Conservation (phyloP, 2,113 vertebrate species). For the Aepyceros melampus region DNA sequence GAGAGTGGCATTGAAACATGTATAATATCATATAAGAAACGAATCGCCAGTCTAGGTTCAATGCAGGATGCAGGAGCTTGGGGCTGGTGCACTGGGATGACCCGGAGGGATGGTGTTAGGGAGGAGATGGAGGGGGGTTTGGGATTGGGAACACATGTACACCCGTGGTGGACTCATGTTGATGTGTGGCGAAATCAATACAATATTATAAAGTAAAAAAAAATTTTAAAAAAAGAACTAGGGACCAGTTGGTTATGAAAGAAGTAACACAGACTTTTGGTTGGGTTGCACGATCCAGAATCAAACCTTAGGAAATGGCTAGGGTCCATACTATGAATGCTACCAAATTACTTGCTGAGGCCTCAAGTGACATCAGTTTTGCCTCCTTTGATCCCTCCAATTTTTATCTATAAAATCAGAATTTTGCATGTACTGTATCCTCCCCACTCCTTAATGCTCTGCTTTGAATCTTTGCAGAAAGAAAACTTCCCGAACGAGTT, state of each 20-base stretch:
- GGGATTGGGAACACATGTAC: too few relatives aligned
- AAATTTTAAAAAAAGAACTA: background rate
- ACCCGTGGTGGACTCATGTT: too few relatives aligned
- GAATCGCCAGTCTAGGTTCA: too few relatives aligned
- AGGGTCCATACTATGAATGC: background rate
- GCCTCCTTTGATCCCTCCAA: background rate
- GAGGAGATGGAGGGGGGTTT: too few relatives aligned
- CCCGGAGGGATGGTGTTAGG: too few relatives aligned
- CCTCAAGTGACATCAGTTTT: background rate
- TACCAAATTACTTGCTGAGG: background rate
- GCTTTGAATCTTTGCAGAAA: background rate
- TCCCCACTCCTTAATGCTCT: background rate
- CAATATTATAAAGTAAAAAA: too few relatives aligned
- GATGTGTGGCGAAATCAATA: too few relatives aligned
- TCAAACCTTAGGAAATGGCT: background rate
- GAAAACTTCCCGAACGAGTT: background rate
- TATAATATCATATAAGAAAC: too few relatives aligned
- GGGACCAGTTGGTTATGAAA: background rate
- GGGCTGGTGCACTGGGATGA: too few relatives aligned
- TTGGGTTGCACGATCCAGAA: background rate
- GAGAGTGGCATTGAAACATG: too few relatives aligned
- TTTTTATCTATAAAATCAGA: background rate
- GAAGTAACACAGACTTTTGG: background rate
- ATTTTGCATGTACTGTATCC: background rate
- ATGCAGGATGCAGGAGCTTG: too few relatives aligned